Base-by-base conservation (phyloP, 1,140 invertebrate species). In the Helicoverpa zea region DNA sequence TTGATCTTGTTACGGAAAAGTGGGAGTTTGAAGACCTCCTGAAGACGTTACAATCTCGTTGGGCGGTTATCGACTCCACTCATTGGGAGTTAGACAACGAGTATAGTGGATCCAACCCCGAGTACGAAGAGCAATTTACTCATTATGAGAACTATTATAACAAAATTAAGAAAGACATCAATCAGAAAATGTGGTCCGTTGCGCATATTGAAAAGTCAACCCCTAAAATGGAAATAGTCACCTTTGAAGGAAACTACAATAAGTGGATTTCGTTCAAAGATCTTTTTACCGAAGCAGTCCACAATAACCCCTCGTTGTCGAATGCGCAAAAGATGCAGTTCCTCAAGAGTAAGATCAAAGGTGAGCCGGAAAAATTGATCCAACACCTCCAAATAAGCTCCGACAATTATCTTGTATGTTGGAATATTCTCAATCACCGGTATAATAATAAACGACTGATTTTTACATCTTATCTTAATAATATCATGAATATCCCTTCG, bases 41-140 rank as follows among this genome's bases (percentile, higher is more conserved):
- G 11, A 83, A 81, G 11, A 73, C 80, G 59, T 54, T 87, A 29
- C 78, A 82, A 68, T 18, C 74, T 49, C 72, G 83, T 23, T 86
- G 84, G 84, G 23, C 14, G 16, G 47, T 79, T n/a, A 70, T 84
- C 2, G 84, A 86, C 54, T 51, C 16, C 11, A 47, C 84, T n/a
- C 83, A 84, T 79, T 84, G 81, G 81, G 81, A 83, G 47, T 29
- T 86, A 14, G 81, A 83, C 23, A 56, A 47, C 29, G 83, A 86
- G 47, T 29, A 18, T 49, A 61, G 78, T n/a, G 82, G 64, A 51
- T 49, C 72, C 11, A 52, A 81, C 4, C 30, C 30, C 30, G 30
- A 35, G 30, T 35, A 35, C 30, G 30, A 35, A 35, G 30, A 35
- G 4, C 30, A 35, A 35, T 35, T 35, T 35, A 35, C 35, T 35